Conservation (phyloP, 2,888 invertebrate species). For the Netelia melanura region DNA sequence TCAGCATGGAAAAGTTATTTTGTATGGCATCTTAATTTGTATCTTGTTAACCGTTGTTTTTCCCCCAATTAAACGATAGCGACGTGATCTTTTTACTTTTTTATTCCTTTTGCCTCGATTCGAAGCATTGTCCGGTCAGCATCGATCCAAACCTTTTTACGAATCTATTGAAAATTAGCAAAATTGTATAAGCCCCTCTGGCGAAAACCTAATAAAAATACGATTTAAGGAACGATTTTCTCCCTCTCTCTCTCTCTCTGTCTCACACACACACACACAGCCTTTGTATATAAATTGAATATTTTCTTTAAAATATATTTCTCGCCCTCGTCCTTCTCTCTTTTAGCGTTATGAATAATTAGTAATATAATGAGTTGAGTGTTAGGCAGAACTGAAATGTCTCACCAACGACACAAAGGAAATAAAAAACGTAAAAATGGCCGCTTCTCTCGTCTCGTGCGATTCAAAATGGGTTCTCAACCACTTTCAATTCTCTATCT, state of each 20-base stretch:
- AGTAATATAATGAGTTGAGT: constrained; percentile 85
- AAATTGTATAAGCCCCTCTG: neutral
- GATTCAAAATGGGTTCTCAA: constrained; percentile 80
- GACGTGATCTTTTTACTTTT: neutral
- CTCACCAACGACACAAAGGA: constrained; percentile 82
- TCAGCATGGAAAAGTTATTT: too few species aligned
- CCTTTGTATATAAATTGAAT: constrained; percentile 76
- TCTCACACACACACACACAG: too few species aligned
- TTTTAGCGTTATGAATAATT: constrained; percentile 83
- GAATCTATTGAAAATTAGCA: constrained; percentile 21
- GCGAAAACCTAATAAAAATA: neutral
- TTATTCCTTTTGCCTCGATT: neutral
- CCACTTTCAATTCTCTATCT: constrained; percentile 58
- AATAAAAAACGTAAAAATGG: constrained; percentile 80
- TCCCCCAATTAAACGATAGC: constrained; percentile 15
- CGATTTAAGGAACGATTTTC: too few species aligned
- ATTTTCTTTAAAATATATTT: constrained; percentile 77
- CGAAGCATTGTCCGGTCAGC: neutral
- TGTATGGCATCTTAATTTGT: too few species aligned
- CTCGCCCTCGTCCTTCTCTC: neutral
- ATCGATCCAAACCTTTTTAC: constrained; percentile 4
- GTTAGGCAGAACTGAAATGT: constrained; percentile 83
- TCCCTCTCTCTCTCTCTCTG: neutral
- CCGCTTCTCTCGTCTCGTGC: constrained; percentile 72
- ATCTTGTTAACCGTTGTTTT: neutral